phyloP scores from a whole-genome alignment of 2,113 vertebrate genomes.

The Bagarius yarrelli region DNA sequence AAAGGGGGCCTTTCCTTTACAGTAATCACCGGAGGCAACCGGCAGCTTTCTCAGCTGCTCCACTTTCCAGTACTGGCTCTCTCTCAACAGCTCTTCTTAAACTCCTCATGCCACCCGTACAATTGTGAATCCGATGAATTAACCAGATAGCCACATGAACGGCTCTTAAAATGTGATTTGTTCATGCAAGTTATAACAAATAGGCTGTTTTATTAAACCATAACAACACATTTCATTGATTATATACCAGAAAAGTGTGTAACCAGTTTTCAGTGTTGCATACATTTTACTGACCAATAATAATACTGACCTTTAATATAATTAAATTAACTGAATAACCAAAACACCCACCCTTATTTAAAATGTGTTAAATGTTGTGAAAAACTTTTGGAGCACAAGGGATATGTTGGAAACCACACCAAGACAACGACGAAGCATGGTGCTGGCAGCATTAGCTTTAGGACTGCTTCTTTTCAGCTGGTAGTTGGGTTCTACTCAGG shows the following conservation, averaged over 20 bases:
- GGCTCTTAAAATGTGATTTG: neutral
- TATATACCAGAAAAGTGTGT: neutral
- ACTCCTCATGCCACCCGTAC: conserved; percentile 41
- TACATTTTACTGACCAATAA: neutral
- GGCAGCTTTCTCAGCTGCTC: conserved; percentile 71
- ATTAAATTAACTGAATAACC: too few relatives aligned
- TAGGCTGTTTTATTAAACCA: neutral
- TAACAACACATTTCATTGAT: neutral
- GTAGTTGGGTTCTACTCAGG: too few relatives aligned
- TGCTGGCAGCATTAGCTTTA: too few relatives aligned
- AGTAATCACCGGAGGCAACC: conserved; percentile 63
- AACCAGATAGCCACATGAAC: neutral
- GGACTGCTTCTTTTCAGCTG: too few relatives aligned
- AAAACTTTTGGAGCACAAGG: too few relatives aligned
- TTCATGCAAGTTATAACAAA: neutral
- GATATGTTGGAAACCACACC: too few relatives aligned
- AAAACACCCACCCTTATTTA: too few relatives aligned
- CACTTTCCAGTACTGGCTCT: conserved; percentile 70
- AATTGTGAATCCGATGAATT: neutral
- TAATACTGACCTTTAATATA: too few relatives aligned
- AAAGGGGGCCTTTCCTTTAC: conserved; percentile 61
- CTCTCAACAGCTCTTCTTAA: conserved; percentile 60
- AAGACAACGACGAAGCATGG: too few relatives aligned
- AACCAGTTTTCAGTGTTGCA: neutral
- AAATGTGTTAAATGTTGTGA: too few relatives aligned